A percentile compares a stretch with the other conserved stretches of the same genome.
Evolutionary conservation across 1,140 invertebrate genomes (phyloP).

Genomic region (Formica selysi): DNA sequence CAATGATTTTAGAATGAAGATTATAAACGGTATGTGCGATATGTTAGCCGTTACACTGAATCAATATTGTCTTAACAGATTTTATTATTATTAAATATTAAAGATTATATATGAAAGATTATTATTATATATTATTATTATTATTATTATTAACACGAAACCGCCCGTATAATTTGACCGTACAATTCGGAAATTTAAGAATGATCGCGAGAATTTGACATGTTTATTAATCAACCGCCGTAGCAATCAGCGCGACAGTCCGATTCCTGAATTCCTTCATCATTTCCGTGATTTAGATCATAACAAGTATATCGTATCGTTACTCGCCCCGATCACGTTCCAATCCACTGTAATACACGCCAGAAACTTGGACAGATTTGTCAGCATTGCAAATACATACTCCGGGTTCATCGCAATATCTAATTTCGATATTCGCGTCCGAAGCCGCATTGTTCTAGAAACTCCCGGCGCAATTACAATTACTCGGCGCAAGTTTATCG

Average conservation of each 20-base stretch:
- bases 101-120: too few species aligned
- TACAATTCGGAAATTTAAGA: conserved; percentile 38
- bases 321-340: conserved; percentile 42
- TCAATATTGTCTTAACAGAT: conserved; percentile 6
- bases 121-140: too few species aligned
- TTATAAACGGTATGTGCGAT: background rate
- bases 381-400: conserved; percentile 40
- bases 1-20: background rate
- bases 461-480: conserved; percentile 55
- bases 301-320: conserved; percentile 33
- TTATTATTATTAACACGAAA: background rate
- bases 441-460: conserved; percentile 50
- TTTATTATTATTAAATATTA: too few species aligned
- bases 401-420: conserved; percentile 51
- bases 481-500: conserved; percentile 11
- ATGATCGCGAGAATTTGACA: conserved; percentile 46
- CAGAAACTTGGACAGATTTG: conserved; percentile 56
- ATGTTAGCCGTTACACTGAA: background rate
- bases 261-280: conserved; percentile 44
- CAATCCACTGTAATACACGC: conserved; percentile 47
- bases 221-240: conserved; percentile 20
- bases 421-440: conserved; percentile 55
- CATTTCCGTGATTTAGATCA: conserved; percentile 60
- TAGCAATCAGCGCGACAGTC: conserved; percentile 27
- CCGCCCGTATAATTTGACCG: background rate